These are phyloP conservation scores for Elgaria multicarinata DNA, from an alignment of 2,113 vertebrate genomes.

Conservation along the genomic window DNA sequence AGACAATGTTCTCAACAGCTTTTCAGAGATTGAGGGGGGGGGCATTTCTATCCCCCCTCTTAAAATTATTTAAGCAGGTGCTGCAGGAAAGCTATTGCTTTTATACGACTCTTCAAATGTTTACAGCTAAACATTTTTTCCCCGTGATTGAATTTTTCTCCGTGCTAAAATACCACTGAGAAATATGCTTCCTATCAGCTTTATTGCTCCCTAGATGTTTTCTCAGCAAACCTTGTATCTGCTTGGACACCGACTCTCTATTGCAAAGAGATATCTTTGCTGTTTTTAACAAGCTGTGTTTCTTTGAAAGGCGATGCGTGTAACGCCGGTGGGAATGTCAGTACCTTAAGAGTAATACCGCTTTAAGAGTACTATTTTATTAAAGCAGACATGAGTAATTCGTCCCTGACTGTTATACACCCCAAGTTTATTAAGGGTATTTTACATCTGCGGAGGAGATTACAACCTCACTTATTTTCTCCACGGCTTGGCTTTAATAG, in stretches of 20 bases:
- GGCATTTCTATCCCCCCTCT: constrained; percentile 44
- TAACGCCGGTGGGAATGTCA: constrained; percentile 62
- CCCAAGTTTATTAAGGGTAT: constrained; percentile 73
- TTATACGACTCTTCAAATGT: constrained; percentile 79
- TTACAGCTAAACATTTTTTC: constrained; percentile 80
- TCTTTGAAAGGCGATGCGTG: constrained; percentile 60
- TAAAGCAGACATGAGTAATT: constrained; percentile 72
- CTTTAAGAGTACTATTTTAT: constrained; percentile 76
- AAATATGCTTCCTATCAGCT: constrained; percentile 78
- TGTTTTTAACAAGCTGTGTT: constrained; percentile 65
- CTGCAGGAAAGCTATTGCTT: constrained; percentile 69
- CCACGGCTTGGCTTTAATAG: constrained; percentile 67
- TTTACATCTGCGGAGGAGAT: constrained; percentile 72
- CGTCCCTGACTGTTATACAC: constrained; percentile 72
- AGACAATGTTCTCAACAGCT: constrained; percentile 56
- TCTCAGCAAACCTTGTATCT: constrained; percentile 72
- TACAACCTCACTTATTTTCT: constrained; percentile 68
- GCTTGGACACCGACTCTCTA: constrained; percentile 70
- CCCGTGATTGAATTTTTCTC: constrained; percentile 78
- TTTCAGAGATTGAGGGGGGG: constrained; percentile 39
- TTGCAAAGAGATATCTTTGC: constrained; percentile 70
- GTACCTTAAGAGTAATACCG: constrained; percentile 63
- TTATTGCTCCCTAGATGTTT: constrained; percentile 73
- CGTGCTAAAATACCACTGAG: constrained; percentile 76
- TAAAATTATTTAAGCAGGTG: constrained; percentile 77